Base-by-base conservation (phyloP, 2,797 vertebrate genomes). In the Crax fasciolata region DNA sequence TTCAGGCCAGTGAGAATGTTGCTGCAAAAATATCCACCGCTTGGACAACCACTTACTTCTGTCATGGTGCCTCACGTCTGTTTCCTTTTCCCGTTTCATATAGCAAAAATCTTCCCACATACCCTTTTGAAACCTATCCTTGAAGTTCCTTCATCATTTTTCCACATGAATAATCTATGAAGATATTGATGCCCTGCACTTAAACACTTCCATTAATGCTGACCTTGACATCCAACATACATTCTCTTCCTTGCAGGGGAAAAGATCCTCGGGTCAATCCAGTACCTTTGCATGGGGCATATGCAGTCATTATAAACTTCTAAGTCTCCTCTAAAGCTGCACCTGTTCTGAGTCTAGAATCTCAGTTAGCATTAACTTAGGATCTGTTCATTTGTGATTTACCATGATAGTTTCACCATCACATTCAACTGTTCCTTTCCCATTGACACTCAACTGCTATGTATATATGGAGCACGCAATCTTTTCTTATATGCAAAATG, bases 131-230 rank as follows among this genome's bases (percentile, higher is more conserved):
- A 86, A 16, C 12, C 23, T 59, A 30, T 71, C 19, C 27, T 62
- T 70, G 35, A 57, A 84, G 44, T 63, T 87, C 57, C 48, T 79
- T 90, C 84, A 81, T 88, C 93, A 74, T 84, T 91, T 93, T 93
- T 74, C 71, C 7, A 10, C 83, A 84, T 91, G 21, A 95, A 96
- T 93, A 93, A 93, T 95, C 88, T 73, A 87, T 76, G 71, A 90
- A 89, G 20, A 24, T 95, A 57, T 66, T 84, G 90, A 86, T 90
- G 48, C 35, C 44, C 63, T 79, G 66, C 52, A 82, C 67, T 94
- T 89, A 81, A n/a, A 70, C 17, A 18, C 27, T 76, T 70, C 62
- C 24, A 90, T 88, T 93, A 90, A 82, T 82, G 71, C 67, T 95
- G 79, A 87, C 46, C 76, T 93, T 89, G 83, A 79, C 74, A 87